phyloP scores from a whole-genome alignment of 2,113 vertebrate species.

The Nothoprocta pentlandii region DNA sequence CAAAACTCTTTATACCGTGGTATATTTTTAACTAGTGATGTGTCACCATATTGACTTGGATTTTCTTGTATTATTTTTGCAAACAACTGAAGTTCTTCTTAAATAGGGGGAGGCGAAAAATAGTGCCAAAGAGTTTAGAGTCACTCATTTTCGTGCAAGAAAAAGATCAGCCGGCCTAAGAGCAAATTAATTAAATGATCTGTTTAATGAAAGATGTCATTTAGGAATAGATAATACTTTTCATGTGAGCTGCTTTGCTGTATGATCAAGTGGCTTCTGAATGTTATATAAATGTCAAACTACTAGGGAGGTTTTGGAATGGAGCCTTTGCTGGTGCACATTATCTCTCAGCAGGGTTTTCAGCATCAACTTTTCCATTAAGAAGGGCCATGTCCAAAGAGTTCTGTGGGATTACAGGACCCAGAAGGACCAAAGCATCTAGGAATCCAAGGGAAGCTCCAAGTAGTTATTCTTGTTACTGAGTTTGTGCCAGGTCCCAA shows the following conservation, averaged over 20 bases:
- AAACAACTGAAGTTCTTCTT: constrained; percentile 68
- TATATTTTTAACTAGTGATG: constrained; percentile 66
- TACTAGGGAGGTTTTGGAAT: background rate
- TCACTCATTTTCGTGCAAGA: background rate
- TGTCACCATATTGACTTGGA: constrained; percentile 24
- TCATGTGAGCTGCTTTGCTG: constrained; percentile 42
- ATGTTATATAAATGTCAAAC: constrained; percentile 52
- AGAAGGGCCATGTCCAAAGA: background rate
- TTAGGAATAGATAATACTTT: constrained; percentile 57
- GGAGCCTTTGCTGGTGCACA: background rate
- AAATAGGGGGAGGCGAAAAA: constrained; percentile 23
- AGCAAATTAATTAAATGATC: constrained; percentile 70
- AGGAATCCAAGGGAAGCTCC: background rate
- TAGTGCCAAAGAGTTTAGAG: background rate
- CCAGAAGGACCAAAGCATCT: background rate
- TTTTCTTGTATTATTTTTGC: constrained; percentile 65
- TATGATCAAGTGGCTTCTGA: constrained; percentile 33
- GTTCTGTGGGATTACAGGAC: background rate
- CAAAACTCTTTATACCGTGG: constrained; percentile 42
- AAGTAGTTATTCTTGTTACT: background rate
- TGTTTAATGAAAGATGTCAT: constrained; percentile 68
- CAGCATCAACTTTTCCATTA: constrained; percentile 2
- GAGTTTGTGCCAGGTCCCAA: background rate
- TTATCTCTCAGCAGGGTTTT: constrained; percentile 17
- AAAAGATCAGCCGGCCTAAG: constrained; percentile 40